Base-by-base conservation (phyloP, 2,797 vertebrate genomes). In the Dipus sagitta region DNA sequence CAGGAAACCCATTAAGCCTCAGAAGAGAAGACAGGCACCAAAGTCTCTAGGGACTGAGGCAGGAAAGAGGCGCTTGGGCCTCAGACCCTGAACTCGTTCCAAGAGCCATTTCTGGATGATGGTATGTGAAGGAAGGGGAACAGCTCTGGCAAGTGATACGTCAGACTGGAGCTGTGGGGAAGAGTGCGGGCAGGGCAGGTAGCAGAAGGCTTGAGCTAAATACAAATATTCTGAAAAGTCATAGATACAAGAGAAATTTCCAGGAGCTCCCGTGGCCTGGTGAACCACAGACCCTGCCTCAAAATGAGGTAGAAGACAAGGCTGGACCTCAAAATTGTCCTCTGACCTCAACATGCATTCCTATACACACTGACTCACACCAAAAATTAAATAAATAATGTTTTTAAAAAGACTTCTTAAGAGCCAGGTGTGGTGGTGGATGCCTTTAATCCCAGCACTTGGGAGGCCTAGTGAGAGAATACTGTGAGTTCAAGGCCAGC, bases 181-280 rank as follows among this genome's bases (percentile, higher is more conserved):
- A 58, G 54, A 14, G 54, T 58, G 13, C 15, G 54, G 54, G 13
- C 65, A 38, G 23, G 3, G 4, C n/a, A 26, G 54, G n/a, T 3
- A 6, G 11, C 34, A 21, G 20, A 20, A 65, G 17, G 34, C 58
- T 71, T n/a, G 47, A 17, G 24, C 70, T 42, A 77, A 71, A 87
- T 21, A 58, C 10, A 71, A 42, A 91, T 28, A 74, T 76, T 78
- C 65, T 67, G 58, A 93, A 47, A 90, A 95, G 28, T 42, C 38
- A 77, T n/a, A 34, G 58, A 58, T 14, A 17, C 54, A 58, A 58
- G 54, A 58, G 54, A 58, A 58, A 17, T 58, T 58, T 58, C 13
- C 54, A 58, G 54, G 15, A 58, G 54, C 17, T 58, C 54, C 54
- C 54, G 15, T 58, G 54, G 54, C 54, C 54, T 58, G 54, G 17